Percentiles rank a stretch among this genome's conserved stretches.
Evolutionary conservation across 2,113 vertebrate genomes (phyloP).

Genomic region (Cynopterus brachyotis): DNA sequence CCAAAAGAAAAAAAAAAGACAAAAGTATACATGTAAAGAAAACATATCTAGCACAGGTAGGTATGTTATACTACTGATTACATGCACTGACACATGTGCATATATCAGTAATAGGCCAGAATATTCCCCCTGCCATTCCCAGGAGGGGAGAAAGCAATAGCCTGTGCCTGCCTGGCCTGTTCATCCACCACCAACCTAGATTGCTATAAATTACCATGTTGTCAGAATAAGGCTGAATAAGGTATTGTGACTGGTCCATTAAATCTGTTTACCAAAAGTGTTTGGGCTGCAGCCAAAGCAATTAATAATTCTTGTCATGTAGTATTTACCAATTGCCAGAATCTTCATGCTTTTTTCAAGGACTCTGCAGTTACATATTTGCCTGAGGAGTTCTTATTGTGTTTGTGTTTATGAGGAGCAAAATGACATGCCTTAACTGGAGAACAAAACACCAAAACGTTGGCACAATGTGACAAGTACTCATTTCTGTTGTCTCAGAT

Average conservation of each 20-base stretch:
- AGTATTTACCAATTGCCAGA: constrained; percentile 46
- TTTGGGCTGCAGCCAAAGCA: background rate
- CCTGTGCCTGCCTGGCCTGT: background rate
- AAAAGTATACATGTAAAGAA: background rate
- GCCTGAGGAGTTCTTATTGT: background rate
- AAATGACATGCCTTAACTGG: background rate
- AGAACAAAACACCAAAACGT: background rate
- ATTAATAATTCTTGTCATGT: constrained; percentile 43
- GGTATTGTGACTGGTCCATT: constrained; percentile 24
- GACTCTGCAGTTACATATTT: constrained; percentile 1
- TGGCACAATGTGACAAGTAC: background rate
- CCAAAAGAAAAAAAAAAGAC: background rate
- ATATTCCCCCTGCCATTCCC: background rate
- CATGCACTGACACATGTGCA: background rate
- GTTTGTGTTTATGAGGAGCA: background rate
- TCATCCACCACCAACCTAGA: background rate
- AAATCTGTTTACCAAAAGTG: constrained; percentile 57
- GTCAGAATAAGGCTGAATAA: constrained; percentile 33
- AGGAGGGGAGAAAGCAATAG: background rate
- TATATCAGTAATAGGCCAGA: background rate
- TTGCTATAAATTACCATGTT: constrained; percentile 36
- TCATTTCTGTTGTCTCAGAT: background rate
- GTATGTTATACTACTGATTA: fast-evolving
- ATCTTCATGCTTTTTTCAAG: constrained; percentile 19
- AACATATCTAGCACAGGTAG: background rate